These are phyloP conservation scores for Micrasema longulum DNA, from an alignment of 1,140 invertebrate species.

Conservation along the genomic window DNA sequence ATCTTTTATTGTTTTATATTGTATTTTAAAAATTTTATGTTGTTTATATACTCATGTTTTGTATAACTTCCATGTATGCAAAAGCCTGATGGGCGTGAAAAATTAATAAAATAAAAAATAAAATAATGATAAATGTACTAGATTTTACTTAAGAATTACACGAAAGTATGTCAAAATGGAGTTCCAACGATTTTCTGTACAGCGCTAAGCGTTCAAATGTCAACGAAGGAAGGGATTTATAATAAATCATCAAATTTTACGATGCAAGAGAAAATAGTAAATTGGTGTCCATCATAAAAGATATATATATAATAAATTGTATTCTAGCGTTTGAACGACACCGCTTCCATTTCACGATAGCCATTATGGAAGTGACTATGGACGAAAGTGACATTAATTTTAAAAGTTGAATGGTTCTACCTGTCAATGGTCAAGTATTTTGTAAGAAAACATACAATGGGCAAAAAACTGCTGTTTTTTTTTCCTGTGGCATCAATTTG, in stretches of 20 bases:
- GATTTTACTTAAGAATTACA: no score
- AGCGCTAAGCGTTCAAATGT: neutral
- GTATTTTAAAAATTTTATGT: no score
- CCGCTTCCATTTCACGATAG: constrained; percentile 13
- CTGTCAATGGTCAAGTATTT: constrained; percentile 11
- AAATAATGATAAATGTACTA: no score
- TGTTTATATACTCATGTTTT: no score
- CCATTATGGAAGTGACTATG: neutral
- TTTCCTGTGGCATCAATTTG: no score
- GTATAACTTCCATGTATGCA: no score
- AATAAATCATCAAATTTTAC: constrained; percentile 5
- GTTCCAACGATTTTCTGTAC: neutral
- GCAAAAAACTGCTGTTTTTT: neutral
- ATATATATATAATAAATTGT: no score
- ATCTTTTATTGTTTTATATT: no score
- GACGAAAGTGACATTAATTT: constrained; percentile 11
- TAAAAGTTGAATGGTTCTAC: constrained; percentile 9
- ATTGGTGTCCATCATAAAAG: neutral
- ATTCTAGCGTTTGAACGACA: neutral
- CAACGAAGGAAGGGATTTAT: neutral
- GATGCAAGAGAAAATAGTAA: neutral
- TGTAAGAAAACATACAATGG: neutral
- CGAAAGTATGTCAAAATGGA: no score
- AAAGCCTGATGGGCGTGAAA: no score
- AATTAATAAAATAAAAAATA: no score